Conservation (phyloP, 2,888 invertebrate genomes). For the Cataglyphis rosenhaueri region DNA sequence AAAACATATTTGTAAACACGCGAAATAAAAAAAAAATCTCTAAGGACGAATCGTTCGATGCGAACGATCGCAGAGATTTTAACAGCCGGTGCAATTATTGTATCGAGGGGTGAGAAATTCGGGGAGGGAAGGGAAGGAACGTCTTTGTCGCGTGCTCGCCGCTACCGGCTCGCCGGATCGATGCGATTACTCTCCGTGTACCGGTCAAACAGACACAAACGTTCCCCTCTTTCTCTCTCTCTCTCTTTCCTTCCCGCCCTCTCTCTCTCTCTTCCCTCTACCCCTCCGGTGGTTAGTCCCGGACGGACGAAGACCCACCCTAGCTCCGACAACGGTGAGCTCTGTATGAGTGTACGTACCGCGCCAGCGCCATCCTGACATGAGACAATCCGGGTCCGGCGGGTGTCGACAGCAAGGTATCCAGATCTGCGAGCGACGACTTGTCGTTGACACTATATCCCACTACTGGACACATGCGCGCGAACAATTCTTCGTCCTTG, state of each 20-base stretch:
- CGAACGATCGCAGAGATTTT: not conserved
- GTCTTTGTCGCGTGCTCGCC: constrained; percentile 25
- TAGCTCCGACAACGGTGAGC: constrained; percentile 47
- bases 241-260: not conserved
- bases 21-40: not conserved
- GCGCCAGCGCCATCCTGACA: constrained; percentile 90
- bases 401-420: constrained; percentile 85
- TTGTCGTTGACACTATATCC: constrained; percentile 81
- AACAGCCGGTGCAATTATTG: not conserved
- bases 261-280: not conserved
- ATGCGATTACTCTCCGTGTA: constrained; percentile 44
- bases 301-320: constrained; percentile 66
- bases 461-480: constrained; percentile 85
- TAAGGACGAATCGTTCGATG: too few relatives aligned
- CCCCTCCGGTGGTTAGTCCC: constrained; percentile 24
- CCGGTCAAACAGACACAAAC: constrained; percentile 30
- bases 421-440: constrained; percentile 85
- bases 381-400: constrained; percentile 87
- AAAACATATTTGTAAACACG: not conserved
- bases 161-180: constrained; percentile 38
- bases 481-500: constrained; percentile 73
- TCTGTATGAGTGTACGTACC: constrained; percentile 85
- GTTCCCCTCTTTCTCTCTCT: not conserved
- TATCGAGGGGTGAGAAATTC: constrained; percentile 1
- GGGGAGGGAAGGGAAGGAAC: not conserved